Conservation (phyloP, 2,888 invertebrate species). For the Stegana nigrithorax region DNA sequence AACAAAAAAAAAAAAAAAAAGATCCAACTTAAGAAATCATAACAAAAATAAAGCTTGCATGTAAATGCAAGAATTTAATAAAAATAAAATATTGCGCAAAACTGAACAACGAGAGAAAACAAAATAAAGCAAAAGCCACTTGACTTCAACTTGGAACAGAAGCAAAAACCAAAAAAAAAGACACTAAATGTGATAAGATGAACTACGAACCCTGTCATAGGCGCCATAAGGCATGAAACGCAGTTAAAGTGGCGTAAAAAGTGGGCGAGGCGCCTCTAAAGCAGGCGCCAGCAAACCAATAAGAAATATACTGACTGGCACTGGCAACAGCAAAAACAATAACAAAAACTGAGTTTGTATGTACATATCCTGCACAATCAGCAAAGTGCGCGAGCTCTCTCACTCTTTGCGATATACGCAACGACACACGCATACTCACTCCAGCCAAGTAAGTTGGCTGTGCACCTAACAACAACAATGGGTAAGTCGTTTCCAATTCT, state of each 20-base stretch:
- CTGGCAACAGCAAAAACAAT: too few relatives aligned
- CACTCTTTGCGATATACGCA: neutral
- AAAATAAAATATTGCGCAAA: neutral
- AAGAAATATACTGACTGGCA: neutral
- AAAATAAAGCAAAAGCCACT: neutral
- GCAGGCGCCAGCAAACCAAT: neutral
- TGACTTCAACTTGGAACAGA: too few relatives aligned
- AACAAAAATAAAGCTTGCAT: neutral
- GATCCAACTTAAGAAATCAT: neutral
- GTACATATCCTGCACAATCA: too few relatives aligned
- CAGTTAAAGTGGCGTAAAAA: too few relatives aligned
- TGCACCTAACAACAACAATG: neutral
- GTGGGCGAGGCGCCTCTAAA: neutral
- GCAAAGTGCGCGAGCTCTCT: neutral
- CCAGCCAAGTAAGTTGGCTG: neutral
- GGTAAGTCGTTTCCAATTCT: conserved; percentile 23
- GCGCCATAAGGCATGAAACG: too few relatives aligned
- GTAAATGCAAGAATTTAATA: too few relatives aligned
- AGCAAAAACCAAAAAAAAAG: too few relatives aligned
- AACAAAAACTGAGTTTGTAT: too few relatives aligned
- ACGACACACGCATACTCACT: conserved; percentile 11
- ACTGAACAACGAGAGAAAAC: neutral
- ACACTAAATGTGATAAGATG: too few relatives aligned
- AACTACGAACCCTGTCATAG: too few relatives aligned
- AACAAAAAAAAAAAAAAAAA: neutral